These are phyloP conservation scores for Pitta sordida DNA, from an alignment of 2,113 vertebrate genomes.

Conservation along the genomic window DNA sequence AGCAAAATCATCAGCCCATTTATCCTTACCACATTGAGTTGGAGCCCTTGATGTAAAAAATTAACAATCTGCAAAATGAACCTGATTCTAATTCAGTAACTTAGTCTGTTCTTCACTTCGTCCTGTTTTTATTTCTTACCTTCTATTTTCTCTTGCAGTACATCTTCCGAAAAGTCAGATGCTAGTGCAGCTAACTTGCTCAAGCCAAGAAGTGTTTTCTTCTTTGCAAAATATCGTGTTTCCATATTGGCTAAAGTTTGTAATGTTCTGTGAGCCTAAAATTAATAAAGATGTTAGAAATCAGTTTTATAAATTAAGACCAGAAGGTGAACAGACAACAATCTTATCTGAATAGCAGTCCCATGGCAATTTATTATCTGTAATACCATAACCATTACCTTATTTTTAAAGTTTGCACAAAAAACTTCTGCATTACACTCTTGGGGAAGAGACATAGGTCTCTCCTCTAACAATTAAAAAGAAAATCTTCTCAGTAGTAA, in stretches of 20 bases:
- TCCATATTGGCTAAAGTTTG: conserved; percentile 87
- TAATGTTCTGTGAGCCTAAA: conserved; percentile 87
- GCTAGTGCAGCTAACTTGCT: conserved; percentile 90
- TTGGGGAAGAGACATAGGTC: neutral
- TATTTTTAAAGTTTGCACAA: neutral
- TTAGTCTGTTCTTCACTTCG: neutral
- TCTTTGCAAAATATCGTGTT: conserved; percentile 91
- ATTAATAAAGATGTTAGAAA: neutral
- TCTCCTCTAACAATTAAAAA: neutral
- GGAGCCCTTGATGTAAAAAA: neutral
- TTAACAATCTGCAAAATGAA: neutral
- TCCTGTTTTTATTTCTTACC: conserved; percentile 69
- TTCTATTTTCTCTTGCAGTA: conserved; percentile 83
- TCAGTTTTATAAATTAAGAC: neutral
- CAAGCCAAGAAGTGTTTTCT: conserved; percentile 94
- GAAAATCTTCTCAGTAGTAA: neutral
- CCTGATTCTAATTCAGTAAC: neutral
- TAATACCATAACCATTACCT: neutral
- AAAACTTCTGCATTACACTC: neutral
- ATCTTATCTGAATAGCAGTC: neutral
- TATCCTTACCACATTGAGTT: neutral
- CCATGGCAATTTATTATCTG: neutral
- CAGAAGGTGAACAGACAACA: neutral
- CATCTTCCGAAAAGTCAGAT: conserved; percentile 82
- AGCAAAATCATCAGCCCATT: neutral